Base-by-base conservation (phyloP, 2,888 invertebrate species). In the Stramonita haemastoma region DNA sequence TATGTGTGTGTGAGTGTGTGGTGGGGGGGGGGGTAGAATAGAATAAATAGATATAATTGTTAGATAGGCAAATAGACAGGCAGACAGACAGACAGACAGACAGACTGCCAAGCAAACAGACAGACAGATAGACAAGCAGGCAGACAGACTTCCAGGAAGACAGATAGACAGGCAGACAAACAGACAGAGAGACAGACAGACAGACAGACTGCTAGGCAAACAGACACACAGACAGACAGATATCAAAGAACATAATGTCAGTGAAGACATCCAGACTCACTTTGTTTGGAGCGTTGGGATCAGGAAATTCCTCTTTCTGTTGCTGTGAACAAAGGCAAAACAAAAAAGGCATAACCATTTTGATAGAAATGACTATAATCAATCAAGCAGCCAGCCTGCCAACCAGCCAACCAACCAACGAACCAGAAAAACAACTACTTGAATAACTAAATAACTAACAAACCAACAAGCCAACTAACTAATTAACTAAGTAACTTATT, bases 281-380 rank as follows among this genome's bases (percentile, higher is more conserved):
- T 29, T 57, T 83, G 36, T 88, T 83, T 6, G 88, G 66, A 13
- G 83, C 84, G 84, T 83, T 88, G 0, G 70, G 81, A 36, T 83
- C 88, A 36, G 60, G 60, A 66, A 81, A 46, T 34, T 88, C 88
- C 29, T 88, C 84, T 2, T 46, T 19, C 29, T 60, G 66, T 2
- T 11, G 29, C 70, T 87, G 70, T 66, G 1, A 15, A 77, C 29
- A 29, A 77, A 66, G 60, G 66, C 26, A 66, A 66, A 29, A 57
- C n/a, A 17, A n/a, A n/a, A 46, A n/a, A 46, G 2, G 46, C 8
- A 46, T 70, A n/a, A 70, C 70, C 2, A 22, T 70, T 11, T 6
- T 70, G 70, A 70, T 22, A 70, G 5, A 26, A 70, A 17, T n/a
- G n/a, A n/a, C n/a, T 46, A 46, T 46, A 46, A 46, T 46, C 4